These are phyloP conservation scores for Thamnophis sirtalis DNA, from an alignment of 2,113 vertebrate genomes.

Conservation along the genomic window DNA sequence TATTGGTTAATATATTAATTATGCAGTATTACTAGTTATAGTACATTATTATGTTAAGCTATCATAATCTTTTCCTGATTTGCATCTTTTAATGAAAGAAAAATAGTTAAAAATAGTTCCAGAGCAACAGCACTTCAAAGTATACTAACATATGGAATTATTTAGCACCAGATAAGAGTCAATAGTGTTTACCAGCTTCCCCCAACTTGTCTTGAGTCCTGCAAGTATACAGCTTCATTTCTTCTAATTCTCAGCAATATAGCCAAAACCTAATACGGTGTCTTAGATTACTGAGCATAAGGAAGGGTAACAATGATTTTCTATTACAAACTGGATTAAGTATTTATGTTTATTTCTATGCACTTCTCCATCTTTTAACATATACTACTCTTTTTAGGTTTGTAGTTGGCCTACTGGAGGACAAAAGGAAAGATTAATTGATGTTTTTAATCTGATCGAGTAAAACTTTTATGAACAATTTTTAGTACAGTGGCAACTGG, in stretches of 20 bases:
- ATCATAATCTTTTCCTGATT: background rate
- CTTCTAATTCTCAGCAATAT: background rate
- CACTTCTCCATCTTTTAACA: background rate
- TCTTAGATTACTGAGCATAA: background rate
- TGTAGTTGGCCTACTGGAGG: background rate
- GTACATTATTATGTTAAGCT: background rate
- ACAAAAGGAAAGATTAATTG: background rate
- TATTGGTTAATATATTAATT: too few relatives aligned
- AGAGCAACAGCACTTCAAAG: background rate
- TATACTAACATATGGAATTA: background rate
- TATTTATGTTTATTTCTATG: background rate
- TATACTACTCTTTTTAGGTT: background rate
- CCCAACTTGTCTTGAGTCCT: background rate
- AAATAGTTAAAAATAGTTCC: background rate
- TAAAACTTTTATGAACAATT: background rate
- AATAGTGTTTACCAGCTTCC: background rate
- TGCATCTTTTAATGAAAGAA: background rate
- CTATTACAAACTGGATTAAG: background rate
- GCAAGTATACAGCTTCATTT: background rate
- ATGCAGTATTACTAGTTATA: background rate
- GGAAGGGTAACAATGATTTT: background rate
- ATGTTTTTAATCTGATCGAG: background rate
- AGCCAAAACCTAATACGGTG: background rate
- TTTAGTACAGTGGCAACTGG: background rate
- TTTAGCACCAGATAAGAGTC: background rate